A percentile compares a stretch with the other conserved stretches of the same genome.
Conservation (phyloP, 2,888 invertebrate species). For the Carcina quercana region DNA sequence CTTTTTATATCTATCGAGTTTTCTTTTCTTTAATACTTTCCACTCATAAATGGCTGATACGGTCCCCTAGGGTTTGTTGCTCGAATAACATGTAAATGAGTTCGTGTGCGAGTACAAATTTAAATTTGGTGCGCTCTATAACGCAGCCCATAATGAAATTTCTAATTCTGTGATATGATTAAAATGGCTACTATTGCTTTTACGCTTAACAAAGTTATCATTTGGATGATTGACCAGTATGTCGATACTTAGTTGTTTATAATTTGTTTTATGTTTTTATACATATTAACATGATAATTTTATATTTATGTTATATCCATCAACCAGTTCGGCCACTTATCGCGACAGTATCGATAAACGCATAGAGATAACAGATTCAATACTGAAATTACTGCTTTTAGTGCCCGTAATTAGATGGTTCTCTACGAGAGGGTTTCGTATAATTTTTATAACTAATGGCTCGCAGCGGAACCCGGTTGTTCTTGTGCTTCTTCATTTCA, state of each 20-base stretch:
- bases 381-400: slow-evolving; percentile 30
- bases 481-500: slow-evolving; percentile 20
- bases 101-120: slow-evolving; percentile 51
- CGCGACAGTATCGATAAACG: slow-evolving; percentile 23
- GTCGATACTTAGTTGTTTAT: background rate
- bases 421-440: slow-evolving; percentile 19
- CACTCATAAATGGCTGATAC: slow-evolving; percentile 72
- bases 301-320: slow-evolving; percentile 1
- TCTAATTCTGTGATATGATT: slow-evolving; percentile 2
- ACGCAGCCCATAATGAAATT: slow-evolving; percentile 3
- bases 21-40: slow-evolving; percentile 72
- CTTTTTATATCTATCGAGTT: slow-evolving; percentile 66
- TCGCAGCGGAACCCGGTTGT: slow-evolving; percentile 14
- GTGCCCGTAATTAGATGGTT: slow-evolving; percentile 29
- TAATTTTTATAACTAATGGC: slow-evolving; percentile 20
- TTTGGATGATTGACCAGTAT: background rate
- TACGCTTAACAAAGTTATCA: background rate
- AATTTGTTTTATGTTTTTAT: slow-evolving; percentile 1
- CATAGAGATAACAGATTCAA: slow-evolving; percentile 24
- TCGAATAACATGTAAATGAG: slow-evolving; percentile 74
- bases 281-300: slow-evolving; percentile 6
- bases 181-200: background rate
- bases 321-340: slow-evolving; percentile 8
- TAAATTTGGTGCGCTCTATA: slow-evolving; percentile 32
- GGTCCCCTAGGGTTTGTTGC: slow-evolving; percentile 67